Evolutionary conservation across 2,113 vertebrate species (phyloP), one percentile per base, ranked within the genome.

Genomic region (Oreamnos americanus): DNA sequence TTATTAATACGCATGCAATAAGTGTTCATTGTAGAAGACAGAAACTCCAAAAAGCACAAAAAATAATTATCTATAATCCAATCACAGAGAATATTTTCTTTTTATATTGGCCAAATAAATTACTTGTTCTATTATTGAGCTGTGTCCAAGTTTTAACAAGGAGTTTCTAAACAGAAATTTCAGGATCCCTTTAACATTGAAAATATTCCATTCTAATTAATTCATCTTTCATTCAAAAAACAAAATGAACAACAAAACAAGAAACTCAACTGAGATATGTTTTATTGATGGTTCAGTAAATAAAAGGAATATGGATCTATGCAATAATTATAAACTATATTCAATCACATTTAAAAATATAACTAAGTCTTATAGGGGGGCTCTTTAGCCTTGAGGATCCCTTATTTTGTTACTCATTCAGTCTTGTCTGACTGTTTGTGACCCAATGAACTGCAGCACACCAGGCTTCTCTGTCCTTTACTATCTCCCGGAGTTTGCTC

Each of bases 41-140:
- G 2, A 83, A 96, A 87, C 95, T 60, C 55, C 36, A 94, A 95
- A 67, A 95, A 89, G 47, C 90, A 93, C 96, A 74, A 89, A 94
- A 78, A 84, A 53, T 76, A 92, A 94, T 87, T 96, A 87, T 39
- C 36, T 8, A 71, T 47, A 95, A 62, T 83, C 43, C 55, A 4
- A 88, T 49, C 51, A 86, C 45, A 91, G 51, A 87, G n/a, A 55
- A 89, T 76, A 81, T 87, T 82, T 91, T 92, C 36, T 96, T 95
- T 91, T 90, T 36, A 79, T 55, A 45, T 45, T 79, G 71, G 49
- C 49, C 89, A 91, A 92, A 91, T 76, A 91, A 96, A 90, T 62
- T 92, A 90, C 83, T 91, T 91, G 58, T 88, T 90, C 81, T 92
- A 30, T 21, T 55, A 71, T 4, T 93, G 55, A 90, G 62, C 58